Conservation (phyloP, 1,140 invertebrate genomes). For the Drosophila ogumai region DNA sequence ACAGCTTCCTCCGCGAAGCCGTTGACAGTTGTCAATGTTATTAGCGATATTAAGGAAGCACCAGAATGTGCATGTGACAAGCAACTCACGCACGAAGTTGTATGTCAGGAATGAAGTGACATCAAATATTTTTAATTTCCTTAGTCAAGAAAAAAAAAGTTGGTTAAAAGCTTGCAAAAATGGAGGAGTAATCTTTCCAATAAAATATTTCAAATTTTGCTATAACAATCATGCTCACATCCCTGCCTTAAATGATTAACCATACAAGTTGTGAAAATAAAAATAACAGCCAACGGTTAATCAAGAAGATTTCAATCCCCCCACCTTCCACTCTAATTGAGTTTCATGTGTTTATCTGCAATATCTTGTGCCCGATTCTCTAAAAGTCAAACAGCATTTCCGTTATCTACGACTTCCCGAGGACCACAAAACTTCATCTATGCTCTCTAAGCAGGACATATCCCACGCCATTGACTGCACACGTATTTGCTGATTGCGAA, state of each 20-base stretch:
- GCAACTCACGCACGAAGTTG: slow-evolving; percentile 19
- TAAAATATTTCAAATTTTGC: not conserved
- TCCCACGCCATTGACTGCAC: slow-evolving; percentile 48
- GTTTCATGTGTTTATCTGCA: slow-evolving; percentile 23
- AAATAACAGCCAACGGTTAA: slow-evolving; percentile 4
- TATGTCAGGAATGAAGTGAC: slow-evolving; percentile 4
- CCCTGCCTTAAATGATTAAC: not conserved
- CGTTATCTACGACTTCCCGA: slow-evolving; percentile 37
- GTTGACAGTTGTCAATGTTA: slow-evolving; percentile 78
- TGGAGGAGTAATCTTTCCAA: not conserved
- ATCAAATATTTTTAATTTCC: slow-evolving; percentile 8
- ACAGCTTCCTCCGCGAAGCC: slow-evolving; percentile 58
- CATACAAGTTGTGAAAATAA: slow-evolving; percentile 1
- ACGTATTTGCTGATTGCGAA: slow-evolving; percentile 78
- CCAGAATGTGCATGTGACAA: slow-evolving; percentile 20
- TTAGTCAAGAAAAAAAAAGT: not conserved
- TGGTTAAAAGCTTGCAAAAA: not conserved
- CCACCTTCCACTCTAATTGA: slow-evolving; percentile 46
- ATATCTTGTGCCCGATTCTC: slow-evolving; percentile 22
- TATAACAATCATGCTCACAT: not conserved
- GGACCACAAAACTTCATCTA: slow-evolving; percentile 34
- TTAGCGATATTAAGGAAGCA: slow-evolving; percentile 53
- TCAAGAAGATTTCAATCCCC: not conserved
- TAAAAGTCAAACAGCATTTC: slow-evolving; percentile 61
- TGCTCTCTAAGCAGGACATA: slow-evolving; percentile 24